A percentile compares a stretch with the other conserved stretches of the same genome.
Conservation (phyloP, 30 jellyfish, hydroid and myxozoan genomes). For the Cassiopea xamachana region DNA sequence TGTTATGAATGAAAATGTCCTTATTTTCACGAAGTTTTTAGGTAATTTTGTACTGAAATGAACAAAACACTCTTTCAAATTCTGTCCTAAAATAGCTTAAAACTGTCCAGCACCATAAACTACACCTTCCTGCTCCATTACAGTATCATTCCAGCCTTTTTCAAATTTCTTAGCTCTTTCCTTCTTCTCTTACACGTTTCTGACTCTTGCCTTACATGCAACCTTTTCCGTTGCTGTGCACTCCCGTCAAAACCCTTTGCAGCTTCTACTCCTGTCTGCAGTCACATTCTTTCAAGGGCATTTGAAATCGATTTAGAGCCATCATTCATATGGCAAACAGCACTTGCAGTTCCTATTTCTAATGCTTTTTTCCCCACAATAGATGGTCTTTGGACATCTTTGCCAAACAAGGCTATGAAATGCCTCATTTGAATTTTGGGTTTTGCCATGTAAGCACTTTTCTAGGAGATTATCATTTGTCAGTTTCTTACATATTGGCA, state of each 20-base stretch:
- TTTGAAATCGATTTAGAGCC: neutral
- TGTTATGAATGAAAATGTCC: too few species aligned
- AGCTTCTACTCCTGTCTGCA: neutral
- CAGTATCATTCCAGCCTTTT: conserved; percentile 24
- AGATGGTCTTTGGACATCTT: conserved; percentile 46
- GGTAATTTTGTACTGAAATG: too few species aligned
- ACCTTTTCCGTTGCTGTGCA: neutral
- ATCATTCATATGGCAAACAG: conserved; percentile 19
- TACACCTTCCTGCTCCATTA: conserved; percentile 9
- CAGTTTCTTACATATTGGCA: conserved; percentile 42
- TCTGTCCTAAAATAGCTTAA: neutral
- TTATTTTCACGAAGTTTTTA: too few species aligned
- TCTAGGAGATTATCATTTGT: conserved; percentile 1
- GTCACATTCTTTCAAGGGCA: neutral
- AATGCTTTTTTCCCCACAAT: neutral
- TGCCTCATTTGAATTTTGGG: conserved; percentile 58
- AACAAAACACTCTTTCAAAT: neutral
- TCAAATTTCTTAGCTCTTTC: neutral
- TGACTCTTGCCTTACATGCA: neutral
- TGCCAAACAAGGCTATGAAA: conserved; percentile 49
- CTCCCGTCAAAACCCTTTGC: neutral
- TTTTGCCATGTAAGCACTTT: conserved; percentile 61
- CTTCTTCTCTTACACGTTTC: neutral
- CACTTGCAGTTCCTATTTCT: conserved; percentile 29
- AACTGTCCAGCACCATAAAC: neutral